Evolutionary conservation across 2,888 invertebrate genomes (phyloP).

Genomic region (Ceratothoa steindachneri): DNA sequence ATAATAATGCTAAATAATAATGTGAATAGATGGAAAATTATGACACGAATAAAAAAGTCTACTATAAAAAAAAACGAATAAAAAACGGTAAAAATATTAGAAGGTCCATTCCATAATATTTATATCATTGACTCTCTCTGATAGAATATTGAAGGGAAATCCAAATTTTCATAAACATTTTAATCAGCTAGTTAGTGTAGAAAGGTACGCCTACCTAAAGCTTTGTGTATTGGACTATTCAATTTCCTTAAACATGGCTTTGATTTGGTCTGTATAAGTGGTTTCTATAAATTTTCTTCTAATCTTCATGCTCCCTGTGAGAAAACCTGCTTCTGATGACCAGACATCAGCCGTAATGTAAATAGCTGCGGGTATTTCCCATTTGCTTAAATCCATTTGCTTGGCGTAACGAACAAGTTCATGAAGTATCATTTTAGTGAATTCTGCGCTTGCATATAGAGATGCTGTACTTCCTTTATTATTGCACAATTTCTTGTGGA

Average conservation of each 20-base stretch:
- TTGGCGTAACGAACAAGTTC: conserved; percentile 76
- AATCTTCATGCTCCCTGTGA: conserved; percentile 96
- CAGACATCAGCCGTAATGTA: conserved; percentile 82
- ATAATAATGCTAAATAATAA: no score
- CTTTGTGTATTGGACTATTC: no score
- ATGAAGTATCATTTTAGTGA: conserved; percentile 76
- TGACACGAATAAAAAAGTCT: no score
- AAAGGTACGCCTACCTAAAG: no score
- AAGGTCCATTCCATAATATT: no score
- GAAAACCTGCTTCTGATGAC: conserved; percentile 95
- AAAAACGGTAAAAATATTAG: no score
- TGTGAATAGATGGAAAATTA: no score
- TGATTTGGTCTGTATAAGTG: background rate
- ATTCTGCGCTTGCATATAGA: conserved; percentile 66
- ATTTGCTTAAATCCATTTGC: conserved; percentile 73
- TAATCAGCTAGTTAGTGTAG: no score
- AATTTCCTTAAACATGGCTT: background rate
- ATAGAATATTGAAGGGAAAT: no score
- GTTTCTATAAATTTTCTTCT: conserved; percentile 52
- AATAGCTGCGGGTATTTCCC: conserved; percentile 85
- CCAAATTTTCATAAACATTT: no score
- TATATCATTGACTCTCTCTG: no score
- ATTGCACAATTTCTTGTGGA: conserved; percentile 48
- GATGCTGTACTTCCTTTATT: conserved; percentile 52
- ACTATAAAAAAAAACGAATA: no score